Percentiles rank a stretch among this genome's conserved stretches.
Evolutionary conservation across 2,113 vertebrate genomes (phyloP).

Genomic region (Tiliqua scincoides): DNA sequence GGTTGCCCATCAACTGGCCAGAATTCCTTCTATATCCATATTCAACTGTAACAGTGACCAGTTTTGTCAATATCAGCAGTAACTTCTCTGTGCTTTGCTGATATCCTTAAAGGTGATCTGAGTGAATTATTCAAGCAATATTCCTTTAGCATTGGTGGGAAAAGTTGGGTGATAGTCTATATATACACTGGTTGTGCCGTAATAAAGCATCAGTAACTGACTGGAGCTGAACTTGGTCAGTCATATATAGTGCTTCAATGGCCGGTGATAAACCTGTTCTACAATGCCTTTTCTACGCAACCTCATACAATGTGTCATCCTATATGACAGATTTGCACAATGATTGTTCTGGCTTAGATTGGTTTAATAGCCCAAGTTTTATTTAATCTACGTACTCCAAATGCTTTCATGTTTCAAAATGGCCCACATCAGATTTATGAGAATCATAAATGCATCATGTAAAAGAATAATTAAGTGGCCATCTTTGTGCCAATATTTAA

Average conservation of each 20-base stretch:
- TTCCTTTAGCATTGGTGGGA: background rate
- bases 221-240: background rate
- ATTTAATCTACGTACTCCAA: constrained; percentile 43
- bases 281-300: background rate
- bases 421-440: constrained; percentile 19
- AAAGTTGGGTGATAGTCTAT: background rate
- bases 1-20: too few relatives aligned
- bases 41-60: background rate
- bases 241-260: background rate
- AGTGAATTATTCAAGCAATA: background rate
- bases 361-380: background rate
- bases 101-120: background rate
- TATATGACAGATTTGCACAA: background rate
- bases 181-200: background rate
- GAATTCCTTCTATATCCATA: background rate
- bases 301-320: background rate
- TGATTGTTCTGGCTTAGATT: background rate
- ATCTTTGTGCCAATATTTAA: constrained; percentile 21
- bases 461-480: constrained; percentile 11
- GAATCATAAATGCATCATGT: background rate
- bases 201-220: background rate
- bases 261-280: background rate
- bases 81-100: background rate
- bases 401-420: constrained; percentile 31
- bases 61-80: background rate